Evolutionary conservation across 2,113 vertebrate species (phyloP).

Genomic region (Echinops telfairi): DNA sequence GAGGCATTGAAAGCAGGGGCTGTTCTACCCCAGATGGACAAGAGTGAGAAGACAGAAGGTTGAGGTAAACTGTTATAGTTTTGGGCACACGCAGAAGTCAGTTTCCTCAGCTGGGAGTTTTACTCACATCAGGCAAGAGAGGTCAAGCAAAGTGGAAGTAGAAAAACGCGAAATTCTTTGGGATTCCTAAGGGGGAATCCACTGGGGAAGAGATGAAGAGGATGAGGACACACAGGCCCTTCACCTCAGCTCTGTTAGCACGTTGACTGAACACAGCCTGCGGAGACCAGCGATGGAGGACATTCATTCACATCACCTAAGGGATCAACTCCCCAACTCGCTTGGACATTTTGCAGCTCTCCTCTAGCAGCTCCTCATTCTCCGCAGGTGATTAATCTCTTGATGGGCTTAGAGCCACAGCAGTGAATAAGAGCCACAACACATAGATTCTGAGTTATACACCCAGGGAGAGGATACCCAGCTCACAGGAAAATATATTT

Average conservation of each 20-base stretch:
- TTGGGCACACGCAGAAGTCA: slow-evolving; percentile 20
- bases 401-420: background rate
- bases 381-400: slow-evolving; percentile 49
- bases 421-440: background rate
- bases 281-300: background rate
- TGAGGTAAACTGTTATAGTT: background rate
- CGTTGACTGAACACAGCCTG: background rate
- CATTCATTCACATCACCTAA: background rate
- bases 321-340: background rate
- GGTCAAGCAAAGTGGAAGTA: slow-evolving; percentile 9
- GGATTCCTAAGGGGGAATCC: background rate
- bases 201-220: background rate
- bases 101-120: background rate
- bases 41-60: background rate
- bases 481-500: slow-evolving; percentile 59
- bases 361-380: background rate
- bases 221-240: background rate
- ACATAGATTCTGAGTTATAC: background rate
- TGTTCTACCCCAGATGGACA: background rate
- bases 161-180: background rate
- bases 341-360: background rate
- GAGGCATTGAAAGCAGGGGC: slow-evolving; percentile 14
- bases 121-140: background rate
- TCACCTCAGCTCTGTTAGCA: background rate
- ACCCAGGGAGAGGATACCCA: slow-evolving; percentile 35